Percentiles rank a stretch among this genome's conserved stretches.
Evolutionary conservation across 2,888 invertebrate genomes (phyloP).

Genomic region (Podotricha telesiphe): DNA sequence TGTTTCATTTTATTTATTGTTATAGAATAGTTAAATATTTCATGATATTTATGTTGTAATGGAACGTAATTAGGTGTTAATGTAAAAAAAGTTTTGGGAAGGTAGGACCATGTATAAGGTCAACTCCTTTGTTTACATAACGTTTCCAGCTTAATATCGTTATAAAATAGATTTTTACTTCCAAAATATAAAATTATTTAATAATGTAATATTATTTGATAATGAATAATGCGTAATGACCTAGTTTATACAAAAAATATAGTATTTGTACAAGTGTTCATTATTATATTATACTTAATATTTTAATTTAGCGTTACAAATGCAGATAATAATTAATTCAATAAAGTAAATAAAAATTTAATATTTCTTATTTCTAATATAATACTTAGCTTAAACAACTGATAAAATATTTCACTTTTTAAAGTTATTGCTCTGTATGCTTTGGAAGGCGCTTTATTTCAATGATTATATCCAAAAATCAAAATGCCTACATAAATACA

Average conservation of each 20-base stretch:
- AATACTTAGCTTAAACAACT: not conserved
- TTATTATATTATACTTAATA: not conserved
- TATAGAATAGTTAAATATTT: not conserved
- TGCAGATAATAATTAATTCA: too few relatives aligned
- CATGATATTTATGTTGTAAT: not conserved
- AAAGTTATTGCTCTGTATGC: not conserved
- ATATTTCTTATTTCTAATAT: too few relatives aligned
- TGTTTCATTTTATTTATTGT: not conserved
- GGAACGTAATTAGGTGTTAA: not conserved
- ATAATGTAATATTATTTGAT: not conserved
- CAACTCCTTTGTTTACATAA: not conserved
- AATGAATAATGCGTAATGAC: not conserved
- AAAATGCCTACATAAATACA: too few relatives aligned
- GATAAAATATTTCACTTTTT: not conserved
- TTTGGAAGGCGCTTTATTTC: not conserved
- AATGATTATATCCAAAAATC: not conserved
- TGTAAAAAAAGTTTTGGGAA: not conserved
- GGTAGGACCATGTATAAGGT: too few relatives aligned
- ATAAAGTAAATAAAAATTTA: too few relatives aligned
- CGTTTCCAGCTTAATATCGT: not conserved
- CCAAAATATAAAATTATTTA: too few relatives aligned
- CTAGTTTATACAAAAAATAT: not conserved
- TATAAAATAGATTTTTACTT: too few relatives aligned
- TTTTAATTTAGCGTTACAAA: not conserved
- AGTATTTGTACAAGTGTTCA: not conserved